These are phyloP conservation scores for Lasioglossum figueresi DNA, from an alignment of 2,888 invertebrate genomes.

Conservation along the genomic window DNA sequence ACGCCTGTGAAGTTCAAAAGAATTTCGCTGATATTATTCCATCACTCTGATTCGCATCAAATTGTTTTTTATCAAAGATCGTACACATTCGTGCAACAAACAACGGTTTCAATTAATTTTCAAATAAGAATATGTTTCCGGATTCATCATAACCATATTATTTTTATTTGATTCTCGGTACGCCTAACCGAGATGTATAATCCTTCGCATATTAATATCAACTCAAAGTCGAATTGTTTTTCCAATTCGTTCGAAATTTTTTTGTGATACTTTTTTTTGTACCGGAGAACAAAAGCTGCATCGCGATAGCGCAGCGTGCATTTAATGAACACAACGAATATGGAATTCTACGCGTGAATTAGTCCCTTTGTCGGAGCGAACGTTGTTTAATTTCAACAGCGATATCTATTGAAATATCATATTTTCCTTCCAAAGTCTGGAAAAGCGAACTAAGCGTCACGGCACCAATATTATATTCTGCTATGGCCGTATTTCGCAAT, in stretches of 20 bases:
- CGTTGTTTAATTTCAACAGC: neutral
- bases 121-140: neutral
- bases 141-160: neutral
- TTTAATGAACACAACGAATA: neutral
- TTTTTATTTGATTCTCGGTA: neutral
- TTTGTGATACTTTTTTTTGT: neutral
- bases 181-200: neutral
- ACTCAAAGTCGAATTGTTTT: conserved; percentile 3
- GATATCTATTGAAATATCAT: neutral
- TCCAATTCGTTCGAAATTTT: neutral
- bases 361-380: neutral
- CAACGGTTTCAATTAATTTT: neutral
- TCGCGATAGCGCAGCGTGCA: neutral
- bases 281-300: neutral
- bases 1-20: neutral
- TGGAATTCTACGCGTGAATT: conserved; percentile 5
- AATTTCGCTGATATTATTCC: neutral
- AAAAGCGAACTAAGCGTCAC: neutral
- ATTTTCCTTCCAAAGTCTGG: neutral
- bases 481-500: neutral
- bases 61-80: neutral
- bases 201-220: neutral
- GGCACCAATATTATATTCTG: neutral
- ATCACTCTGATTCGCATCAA: neutral
- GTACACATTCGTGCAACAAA: neutral